Conservation (phyloP, 2,113 vertebrate species). For the Rhabdornis inornatus region DNA sequence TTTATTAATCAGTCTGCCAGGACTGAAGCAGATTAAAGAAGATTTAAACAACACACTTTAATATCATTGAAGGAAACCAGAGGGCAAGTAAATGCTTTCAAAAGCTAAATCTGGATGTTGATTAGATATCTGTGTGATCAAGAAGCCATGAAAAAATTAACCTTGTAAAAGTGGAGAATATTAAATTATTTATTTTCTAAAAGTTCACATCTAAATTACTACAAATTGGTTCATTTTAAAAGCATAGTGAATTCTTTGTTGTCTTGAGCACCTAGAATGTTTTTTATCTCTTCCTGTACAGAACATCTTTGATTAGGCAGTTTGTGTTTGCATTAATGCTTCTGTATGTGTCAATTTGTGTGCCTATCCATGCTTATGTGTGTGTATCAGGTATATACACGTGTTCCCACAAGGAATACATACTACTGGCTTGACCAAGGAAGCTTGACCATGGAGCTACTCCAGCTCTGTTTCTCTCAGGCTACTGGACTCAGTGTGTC, state of each 20-base stretch:
- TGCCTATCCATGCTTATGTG: not conserved
- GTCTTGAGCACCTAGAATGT: not conserved
- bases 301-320: not conserved
- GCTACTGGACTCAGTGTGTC: not conserved
- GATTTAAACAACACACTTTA: conserved; percentile 7
- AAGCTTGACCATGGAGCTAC: not conserved
- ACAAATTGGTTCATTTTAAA: not conserved
- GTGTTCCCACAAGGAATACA: not conserved
- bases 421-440: not conserved
- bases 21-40: conserved; percentile 32
- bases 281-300: not conserved
- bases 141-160: not conserved
- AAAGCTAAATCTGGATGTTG: not conserved
- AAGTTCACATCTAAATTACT: not conserved
- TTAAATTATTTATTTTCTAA: conserved; percentile 11
- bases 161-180: not conserved
- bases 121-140: conserved; percentile 4
- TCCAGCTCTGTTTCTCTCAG: not conserved
- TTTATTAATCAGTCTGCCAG: conserved; percentile 13
- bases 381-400: not conserved
- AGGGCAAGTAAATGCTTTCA: not conserved
- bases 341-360: not conserved
- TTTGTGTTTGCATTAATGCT: not conserved
- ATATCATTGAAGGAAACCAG: not conserved
- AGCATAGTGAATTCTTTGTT: not conserved